A percentile compares a stretch with the other conserved stretches of the same genome.
These are phyloP conservation scores for Lineus longissimus DNA, from an alignment of 1,140 invertebrate genomes.

Conservation along the genomic window DNA sequence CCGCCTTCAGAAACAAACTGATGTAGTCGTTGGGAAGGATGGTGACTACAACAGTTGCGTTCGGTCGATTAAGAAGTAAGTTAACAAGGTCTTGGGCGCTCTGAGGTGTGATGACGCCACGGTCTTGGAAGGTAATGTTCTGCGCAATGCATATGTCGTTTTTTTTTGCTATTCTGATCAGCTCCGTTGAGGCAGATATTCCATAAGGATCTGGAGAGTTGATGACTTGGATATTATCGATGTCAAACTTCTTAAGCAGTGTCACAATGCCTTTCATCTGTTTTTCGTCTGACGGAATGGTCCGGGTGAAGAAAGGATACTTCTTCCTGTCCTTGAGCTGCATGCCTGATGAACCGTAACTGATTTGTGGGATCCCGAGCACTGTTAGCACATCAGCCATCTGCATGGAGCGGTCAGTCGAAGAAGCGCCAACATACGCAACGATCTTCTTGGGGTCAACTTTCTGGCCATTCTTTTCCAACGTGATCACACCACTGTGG, in stretches of 20 bases:
- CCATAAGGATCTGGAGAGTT: constrained; percentile 33
- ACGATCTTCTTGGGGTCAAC: constrained; percentile 36
- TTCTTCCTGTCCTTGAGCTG: constrained; percentile 70
- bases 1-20: constrained; percentile 32
- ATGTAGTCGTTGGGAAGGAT: constrained; percentile 34
- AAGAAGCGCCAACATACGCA: constrained; percentile 37
- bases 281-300: constrained; percentile 75
- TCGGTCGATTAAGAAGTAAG: constrained; percentile 32
- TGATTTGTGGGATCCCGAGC: constrained; percentile 74
- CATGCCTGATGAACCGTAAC: constrained; percentile 71
- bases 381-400: constrained; percentile 48
- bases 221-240: constrained; percentile 45
- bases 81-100: constrained; percentile 35
- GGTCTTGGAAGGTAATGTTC: constrained; percentile 29
- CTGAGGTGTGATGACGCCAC: constrained; percentile 29
- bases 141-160: constrained; percentile 43
- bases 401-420: constrained; percentile 40
- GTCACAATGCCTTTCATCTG: constrained; percentile 68
- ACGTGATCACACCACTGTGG: constrained; percentile 31
- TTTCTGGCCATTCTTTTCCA: constrained; percentile 23
- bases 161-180: constrained; percentile 11
- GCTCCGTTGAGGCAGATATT: constrained; percentile 25
- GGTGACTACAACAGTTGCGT: constrained; percentile 40
- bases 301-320: constrained; percentile 74
- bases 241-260: constrained; percentile 33